Conservation (phyloP, 2,888 invertebrate species). For the Eupeodes luniger region DNA sequence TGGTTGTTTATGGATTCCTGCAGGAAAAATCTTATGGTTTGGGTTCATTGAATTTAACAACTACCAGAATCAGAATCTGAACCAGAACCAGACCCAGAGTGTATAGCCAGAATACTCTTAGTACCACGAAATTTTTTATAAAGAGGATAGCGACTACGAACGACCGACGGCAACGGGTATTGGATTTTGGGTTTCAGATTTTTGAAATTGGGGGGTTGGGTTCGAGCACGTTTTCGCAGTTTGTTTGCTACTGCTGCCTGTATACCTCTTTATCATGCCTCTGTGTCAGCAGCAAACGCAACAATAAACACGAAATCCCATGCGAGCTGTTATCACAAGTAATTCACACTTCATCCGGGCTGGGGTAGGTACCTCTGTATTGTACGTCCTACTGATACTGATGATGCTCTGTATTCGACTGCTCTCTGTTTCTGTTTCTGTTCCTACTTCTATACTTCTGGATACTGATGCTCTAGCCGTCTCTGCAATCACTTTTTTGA, state of each 20-base stretch:
- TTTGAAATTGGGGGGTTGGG: background rate
- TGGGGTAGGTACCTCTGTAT: no score
- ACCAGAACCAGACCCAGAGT: no score
- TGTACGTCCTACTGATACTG: background rate
- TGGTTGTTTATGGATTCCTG: constrained; percentile 46
- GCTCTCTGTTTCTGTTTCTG: background rate
- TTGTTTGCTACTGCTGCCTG: constrained; percentile 38
- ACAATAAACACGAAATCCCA: constrained; percentile 54
- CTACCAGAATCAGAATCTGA: background rate
- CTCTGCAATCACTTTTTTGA: background rate
- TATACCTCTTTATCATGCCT: constrained; percentile 48
- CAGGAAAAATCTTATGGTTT: constrained; percentile 16
- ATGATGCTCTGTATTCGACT: background rate
- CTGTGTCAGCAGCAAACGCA: constrained; percentile 51
- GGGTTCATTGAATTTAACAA: constrained; percentile 58
- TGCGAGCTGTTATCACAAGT: constrained; percentile 66
- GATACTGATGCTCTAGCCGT: background rate
- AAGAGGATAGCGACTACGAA: background rate
- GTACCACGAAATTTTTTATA: background rate
- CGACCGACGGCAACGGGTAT: background rate
- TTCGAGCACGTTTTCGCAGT: constrained; percentile 62
- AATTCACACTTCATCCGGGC: constrained; percentile 65
- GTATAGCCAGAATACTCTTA: no score
- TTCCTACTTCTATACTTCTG: background rate
- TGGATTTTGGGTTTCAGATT: background rate